Evolutionary conservation across 2,888 invertebrate genomes (phyloP), one percentile per base, ranked within the genome.

Genomic region (Mythimna albipuncta): DNA sequence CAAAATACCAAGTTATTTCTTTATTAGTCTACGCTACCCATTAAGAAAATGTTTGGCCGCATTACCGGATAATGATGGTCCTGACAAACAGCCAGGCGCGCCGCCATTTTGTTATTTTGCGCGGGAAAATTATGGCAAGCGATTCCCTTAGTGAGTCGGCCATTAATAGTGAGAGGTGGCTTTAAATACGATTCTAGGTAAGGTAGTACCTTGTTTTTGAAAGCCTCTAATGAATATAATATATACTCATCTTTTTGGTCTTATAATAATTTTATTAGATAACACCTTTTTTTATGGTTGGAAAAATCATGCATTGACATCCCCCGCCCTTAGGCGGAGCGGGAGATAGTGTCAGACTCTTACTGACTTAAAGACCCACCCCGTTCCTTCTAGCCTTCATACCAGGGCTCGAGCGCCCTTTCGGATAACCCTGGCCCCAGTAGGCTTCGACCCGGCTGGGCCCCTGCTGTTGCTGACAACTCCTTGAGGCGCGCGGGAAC

Each of bases 31-130:
- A n/a, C 55, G 57, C 10, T 11, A 44, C 26, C 72, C 54, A 69
- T 83, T 83, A 80, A 61, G 21, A 59, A 72, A 82, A 82, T 73
- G 72, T 83, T 80, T 52, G 16, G 57, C 55, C 52, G 32, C 80
- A 72, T 79, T 79, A 79, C 54, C 16, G 69, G 44, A 67, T 79
- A 83, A 83, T 76, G 61, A 68, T 62, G 72, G 26, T 41, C 44
- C 11, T 70, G 72, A 76, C 62, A 76, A 76, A 83, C 38, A 59
- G 64, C 64, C 64, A 13, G 32, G 13, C 61, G 21, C 38, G 63
- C 7, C 62, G 75, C 83, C 83, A 72, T 69, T 72, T 81, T 83
- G 80, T 72, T 72, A 71, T 83, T 82, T 80, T 58, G 62, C 26
- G 11, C 21, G 62, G 16, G 10, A 64, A 75, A 83, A 41, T 78